Conservation (phyloP, 2,888 invertebrate genomes). For the Callinectes sapidus region DNA sequence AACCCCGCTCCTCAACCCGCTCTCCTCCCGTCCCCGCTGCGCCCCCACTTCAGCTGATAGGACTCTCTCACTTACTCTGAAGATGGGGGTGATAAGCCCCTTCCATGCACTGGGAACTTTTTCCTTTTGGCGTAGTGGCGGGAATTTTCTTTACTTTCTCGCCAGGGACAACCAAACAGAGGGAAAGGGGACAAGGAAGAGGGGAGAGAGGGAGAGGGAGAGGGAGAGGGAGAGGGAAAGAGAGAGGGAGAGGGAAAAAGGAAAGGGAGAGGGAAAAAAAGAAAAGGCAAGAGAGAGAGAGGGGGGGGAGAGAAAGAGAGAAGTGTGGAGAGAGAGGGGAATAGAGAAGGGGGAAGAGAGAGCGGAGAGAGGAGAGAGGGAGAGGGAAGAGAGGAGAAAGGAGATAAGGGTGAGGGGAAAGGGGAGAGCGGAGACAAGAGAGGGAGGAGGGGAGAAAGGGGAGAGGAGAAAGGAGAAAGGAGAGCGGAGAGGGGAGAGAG, state of each 20-base stretch:
- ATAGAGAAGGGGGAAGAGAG: neutral
- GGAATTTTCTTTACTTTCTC: too few species aligned
- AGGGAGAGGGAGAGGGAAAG: neutral
- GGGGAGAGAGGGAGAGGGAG: constrained; percentile 5
- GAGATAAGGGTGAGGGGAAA: neutral
- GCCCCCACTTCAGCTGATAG: neutral
- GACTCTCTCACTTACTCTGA: neutral
- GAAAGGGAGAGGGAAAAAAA: too few species aligned
- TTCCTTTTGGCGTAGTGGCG: neutral
- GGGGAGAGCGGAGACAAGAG: constrained; percentile 4
- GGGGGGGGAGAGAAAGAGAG: neutral
- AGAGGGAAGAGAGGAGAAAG: too few species aligned
- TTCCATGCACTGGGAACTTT: neutral
- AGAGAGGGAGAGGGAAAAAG: too few species aligned
- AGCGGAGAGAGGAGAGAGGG: neutral
- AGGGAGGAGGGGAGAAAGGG: neutral
- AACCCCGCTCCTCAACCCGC: neutral
- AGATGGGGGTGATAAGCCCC: constrained; percentile 20
- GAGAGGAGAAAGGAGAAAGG: too few species aligned
- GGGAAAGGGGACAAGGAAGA: neutral
- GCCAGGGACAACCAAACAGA: neutral
- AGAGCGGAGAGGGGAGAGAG: neutral
- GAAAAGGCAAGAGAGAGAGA: neutral
- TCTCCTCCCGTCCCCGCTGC: neutral
- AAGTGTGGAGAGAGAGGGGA: neutral